Percentiles rank a stretch among this genome's conserved stretches.
These are phyloP conservation scores for Dolichoris vasculosae DNA, from an alignment of 1,140 invertebrate species.

Conservation along the genomic window DNA sequence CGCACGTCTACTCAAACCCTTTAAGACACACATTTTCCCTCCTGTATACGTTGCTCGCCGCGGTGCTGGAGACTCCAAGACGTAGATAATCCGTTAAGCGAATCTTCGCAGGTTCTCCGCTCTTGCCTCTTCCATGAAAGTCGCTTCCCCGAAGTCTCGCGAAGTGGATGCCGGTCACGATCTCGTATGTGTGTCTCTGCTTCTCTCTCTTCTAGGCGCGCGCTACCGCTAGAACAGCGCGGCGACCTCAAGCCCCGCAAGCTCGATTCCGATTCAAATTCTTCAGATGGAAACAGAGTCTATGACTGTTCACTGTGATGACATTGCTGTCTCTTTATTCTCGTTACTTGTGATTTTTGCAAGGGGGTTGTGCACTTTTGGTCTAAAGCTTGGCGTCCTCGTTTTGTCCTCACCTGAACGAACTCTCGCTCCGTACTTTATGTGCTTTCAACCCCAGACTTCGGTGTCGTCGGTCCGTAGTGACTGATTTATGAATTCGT, in stretches of 20 bases:
- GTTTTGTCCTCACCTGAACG: background rate
- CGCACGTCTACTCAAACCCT: constrained; percentile 7
- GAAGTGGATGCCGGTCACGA: constrained; percentile 60
- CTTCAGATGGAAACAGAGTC: constrained; percentile 46
- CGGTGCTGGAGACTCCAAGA: constrained; percentile 9
- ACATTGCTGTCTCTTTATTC: background rate
- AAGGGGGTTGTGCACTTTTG: background rate
- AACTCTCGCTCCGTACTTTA: background rate
- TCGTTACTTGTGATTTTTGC: background rate
- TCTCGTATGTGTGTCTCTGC: constrained; percentile 38
- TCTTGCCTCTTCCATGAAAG: constrained; percentile 52
- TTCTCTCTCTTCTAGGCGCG: background rate
- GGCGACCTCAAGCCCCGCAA: constrained; percentile 35
- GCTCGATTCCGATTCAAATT: constrained; percentile 53
- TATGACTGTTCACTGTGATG: background rate
- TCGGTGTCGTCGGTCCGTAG: background rate
- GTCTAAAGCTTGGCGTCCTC: background rate
- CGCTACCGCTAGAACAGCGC: background rate
- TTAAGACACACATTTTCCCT: constrained; percentile 23
- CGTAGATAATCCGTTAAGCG: constrained; percentile 55
- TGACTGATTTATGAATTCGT: constrained; percentile 22
- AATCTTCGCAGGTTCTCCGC: constrained; percentile 44
- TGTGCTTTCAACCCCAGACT: background rate
- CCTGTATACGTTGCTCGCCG: background rate
- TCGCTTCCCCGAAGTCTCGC: constrained; percentile 55